Evolutionary conservation across 2,113 vertebrate genomes (phyloP), one percentile per base, ranked within the genome.

Genomic region (Xiphophorus couchianus): DNA sequence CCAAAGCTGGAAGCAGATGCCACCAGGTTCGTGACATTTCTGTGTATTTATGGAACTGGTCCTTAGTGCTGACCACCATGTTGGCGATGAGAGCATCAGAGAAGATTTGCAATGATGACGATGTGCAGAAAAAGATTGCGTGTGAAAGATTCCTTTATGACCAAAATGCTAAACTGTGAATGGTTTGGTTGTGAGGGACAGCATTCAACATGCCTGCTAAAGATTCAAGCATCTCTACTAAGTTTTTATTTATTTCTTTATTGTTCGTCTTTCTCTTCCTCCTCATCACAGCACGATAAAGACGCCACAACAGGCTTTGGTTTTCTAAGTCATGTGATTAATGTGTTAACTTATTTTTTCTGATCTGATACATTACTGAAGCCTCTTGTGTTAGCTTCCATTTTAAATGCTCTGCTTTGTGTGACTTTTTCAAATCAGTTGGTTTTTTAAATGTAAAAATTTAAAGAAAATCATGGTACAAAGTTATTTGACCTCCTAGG

Each of bases 81-180:
- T 66, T 51, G 35, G 37, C 42, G 54, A 68, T 82, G 28, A 42
- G 51, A 14, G 28, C 14, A 39, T 37, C 1, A 14, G 66, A 27
- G 68, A 70, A 25, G 66, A 76, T 63, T 69, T 82, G 82, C n/a
- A 81, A 86, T 69, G 78, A 73, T 60, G 78, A 83, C 58, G 71
- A 6, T 29, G 62, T 25, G 27, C 70, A 83, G 67, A 35, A 51
- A 68, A 1, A 60, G 48, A 69, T 65, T 13, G 3, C 30, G 76
- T 64, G 78, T 84, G 86, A 88, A 71, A 77, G 67, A 82, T 82
- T 80, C 48, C 65, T 54, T 1, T 75, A 73, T 60, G 83, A 5
- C 17, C 1, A 37, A 84, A 83, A 84, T 64, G 33, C 68, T 68
- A 67, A 77, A 67, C 42, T 66, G 62, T 71, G 66, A 78, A 66